phyloP scores from a whole-genome alignment of 2,113 vertebrate genomes.

The Coturnix japonica region DNA sequence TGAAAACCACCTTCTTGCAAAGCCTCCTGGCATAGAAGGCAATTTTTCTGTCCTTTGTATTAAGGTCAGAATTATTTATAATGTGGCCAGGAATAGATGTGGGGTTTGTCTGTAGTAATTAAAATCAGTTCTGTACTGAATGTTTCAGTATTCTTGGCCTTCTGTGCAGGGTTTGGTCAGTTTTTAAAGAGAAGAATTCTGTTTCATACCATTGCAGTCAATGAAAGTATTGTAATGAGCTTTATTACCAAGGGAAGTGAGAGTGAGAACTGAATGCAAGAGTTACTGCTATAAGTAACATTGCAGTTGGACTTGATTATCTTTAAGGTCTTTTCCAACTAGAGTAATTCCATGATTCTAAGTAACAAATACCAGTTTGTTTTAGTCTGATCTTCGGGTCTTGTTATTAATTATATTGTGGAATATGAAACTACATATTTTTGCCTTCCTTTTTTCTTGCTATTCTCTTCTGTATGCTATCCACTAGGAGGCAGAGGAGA shows the following conservation, averaged over 20 bases:
- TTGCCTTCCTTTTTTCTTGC: neutral
- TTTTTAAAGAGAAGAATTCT: neutral
- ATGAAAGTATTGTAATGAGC: neutral
- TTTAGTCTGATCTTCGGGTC: constrained; percentile 31
- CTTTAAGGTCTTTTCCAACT: too few relatives aligned
- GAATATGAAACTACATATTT: neutral
- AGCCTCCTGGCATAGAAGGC: neutral
- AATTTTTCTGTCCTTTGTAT: neutral
- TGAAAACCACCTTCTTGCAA: neutral
- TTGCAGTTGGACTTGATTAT: too few relatives aligned
- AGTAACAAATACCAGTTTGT: neutral
- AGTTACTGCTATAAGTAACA: neutral
- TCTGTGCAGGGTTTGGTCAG: neutral
- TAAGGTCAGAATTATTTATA: neutral
- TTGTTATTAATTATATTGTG: neutral
- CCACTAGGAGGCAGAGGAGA: constrained; percentile 64
- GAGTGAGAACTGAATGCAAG: constrained; percentile 15
- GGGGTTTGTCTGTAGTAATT: neutral
- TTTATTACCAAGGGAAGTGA: neutral
- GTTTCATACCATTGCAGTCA: neutral
- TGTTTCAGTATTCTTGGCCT: neutral
- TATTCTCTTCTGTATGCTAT: constrained; percentile 10
- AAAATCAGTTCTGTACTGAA: neutral
- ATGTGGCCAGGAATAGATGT: neutral
- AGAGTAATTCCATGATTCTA: too few relatives aligned